Base-by-base conservation (phyloP, 2,113 vertebrate species). In the Pteropus alecto region DNA sequence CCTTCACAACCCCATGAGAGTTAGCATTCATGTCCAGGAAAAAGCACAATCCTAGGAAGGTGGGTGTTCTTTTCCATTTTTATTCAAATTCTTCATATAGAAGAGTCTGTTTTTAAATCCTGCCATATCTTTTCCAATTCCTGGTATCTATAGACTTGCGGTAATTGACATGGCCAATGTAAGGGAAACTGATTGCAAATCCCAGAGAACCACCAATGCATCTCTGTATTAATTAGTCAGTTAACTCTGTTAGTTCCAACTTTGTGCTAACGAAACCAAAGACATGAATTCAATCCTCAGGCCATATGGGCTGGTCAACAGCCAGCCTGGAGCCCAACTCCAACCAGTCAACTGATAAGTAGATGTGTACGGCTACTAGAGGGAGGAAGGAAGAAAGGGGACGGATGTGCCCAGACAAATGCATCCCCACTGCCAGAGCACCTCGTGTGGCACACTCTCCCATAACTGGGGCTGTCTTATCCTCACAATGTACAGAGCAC, bases 121-220 rank as follows among this genome's bases (percentile, higher is more conserved):
- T 94, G 86, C 82, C 94, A 96, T 73, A 76, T 85, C 85, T 76
- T 96, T 84, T 83, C 70, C 86, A 96, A 79, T 68, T 83, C 73
- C 87, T 38, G 51, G 61, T 96, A 63, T 93, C 93, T 83, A 83
- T 9, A 68, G 94, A 67, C 82, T 91, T 43, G 26, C 65, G 88
- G 76, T 95, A 94, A 97, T 43, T 96, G 96, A 96, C 94, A 89
- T 90, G 93, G 91, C 67, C 96, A 93, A 98, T 95, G 94, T 94
- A 96, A 96, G 90, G 92, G 95, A 97, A 98, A 97, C 93, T 67
- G 89, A 97, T 91, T 97, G 91, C 96, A 97, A 98, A 67, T 96
- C 93, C 89, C 97, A 96, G 82, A 94, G 89, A 97, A 95, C 63
- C 73, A 93, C 74, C 82, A 94, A 56, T 19, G 46, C 78, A 95